Percentiles rank a stretch among this genome's conserved stretches.
phyloP scores from a whole-genome alignment of 2,113 vertebrate genomes.

The Rhinoderma darwinii region DNA sequence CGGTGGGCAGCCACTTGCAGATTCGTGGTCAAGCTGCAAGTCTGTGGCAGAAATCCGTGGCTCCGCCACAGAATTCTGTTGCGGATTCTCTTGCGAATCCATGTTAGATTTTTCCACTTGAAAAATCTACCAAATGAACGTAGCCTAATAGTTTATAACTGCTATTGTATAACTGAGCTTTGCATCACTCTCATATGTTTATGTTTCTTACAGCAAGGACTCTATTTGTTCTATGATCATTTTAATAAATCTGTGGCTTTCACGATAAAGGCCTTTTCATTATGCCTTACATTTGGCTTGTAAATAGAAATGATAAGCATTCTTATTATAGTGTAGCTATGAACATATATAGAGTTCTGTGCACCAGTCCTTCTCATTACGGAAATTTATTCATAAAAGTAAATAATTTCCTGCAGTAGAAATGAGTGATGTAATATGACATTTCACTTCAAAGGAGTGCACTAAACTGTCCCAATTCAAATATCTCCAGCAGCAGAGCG shows the following conservation, averaged over 20 bases:
- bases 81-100: no score
- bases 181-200: no score
- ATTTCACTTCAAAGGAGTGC: conserved; percentile 41
- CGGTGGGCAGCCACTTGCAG: no score
- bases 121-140: no score
- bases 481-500: conserved; percentile 44
- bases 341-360: not conserved
- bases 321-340: not conserved
- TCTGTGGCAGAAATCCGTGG: no score
- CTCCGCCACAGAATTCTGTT: no score
- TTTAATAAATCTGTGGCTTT: not conserved
- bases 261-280: not conserved
- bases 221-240: not conserved
- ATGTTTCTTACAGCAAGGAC: not conserved
- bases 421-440: conserved; percentile 41
- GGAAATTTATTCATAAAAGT: conserved; percentile 35
- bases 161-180: no score
- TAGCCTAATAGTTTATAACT: no score
- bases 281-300: not conserved
- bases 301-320: not conserved
- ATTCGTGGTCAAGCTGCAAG: no score
- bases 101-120: no score
- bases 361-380: conserved; percentile 8
- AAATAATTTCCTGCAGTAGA: conserved; percentile 40
- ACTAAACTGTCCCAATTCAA: conserved; percentile 51